These are phyloP conservation scores for Ptychoptera contaminata DNA, from an alignment of 2,888 invertebrate genomes.

Conservation along the genomic window DNA sequence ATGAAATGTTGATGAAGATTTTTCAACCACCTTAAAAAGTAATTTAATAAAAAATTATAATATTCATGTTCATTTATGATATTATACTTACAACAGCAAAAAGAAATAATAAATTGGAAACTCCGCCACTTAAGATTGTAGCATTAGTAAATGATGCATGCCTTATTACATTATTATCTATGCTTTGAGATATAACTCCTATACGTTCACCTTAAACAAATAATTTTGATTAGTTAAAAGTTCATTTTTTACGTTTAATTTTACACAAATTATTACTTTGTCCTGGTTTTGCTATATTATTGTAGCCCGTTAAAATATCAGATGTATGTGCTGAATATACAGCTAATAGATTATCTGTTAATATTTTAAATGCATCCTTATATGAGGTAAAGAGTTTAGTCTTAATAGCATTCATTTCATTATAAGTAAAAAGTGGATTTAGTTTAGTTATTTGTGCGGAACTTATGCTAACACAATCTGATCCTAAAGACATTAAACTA, in stretches of 20 bases:
- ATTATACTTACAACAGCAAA: conserved; percentile 47
- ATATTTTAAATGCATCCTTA: conserved; percentile 27
- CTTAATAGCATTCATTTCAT: conserved; percentile 23
- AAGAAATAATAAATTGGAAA: conserved; percentile 46
- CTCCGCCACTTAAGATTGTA: conserved; percentile 36
- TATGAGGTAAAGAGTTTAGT: conserved; percentile 17
- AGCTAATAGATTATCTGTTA: conserved; percentile 44
- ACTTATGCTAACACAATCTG: conserved; percentile 25
- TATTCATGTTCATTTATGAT: not conserved
- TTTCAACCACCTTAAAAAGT: conserved; percentile 42
- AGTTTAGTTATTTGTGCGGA: conserved; percentile 16
- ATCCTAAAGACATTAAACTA: conserved; percentile 28
- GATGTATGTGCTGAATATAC: conserved; percentile 48
- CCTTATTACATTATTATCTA: conserved; percentile 17
- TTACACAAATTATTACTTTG: too few relatives aligned
- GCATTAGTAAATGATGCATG: conserved; percentile 25
- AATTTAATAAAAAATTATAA: conserved; percentile 1
- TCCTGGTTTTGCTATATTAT: conserved; percentile 7
- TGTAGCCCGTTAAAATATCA: conserved; percentile 30
- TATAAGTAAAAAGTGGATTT: conserved; percentile 16
- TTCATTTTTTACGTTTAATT: too few relatives aligned
- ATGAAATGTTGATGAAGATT: conserved; percentile 38
- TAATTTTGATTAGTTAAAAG: too few relatives aligned
- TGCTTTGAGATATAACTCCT: conserved; percentile 24
- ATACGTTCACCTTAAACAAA: conserved; percentile 14